phyloP scores from a whole-genome alignment of 1,140 invertebrate species.

The Rhopalosiphum maidis region DNA sequence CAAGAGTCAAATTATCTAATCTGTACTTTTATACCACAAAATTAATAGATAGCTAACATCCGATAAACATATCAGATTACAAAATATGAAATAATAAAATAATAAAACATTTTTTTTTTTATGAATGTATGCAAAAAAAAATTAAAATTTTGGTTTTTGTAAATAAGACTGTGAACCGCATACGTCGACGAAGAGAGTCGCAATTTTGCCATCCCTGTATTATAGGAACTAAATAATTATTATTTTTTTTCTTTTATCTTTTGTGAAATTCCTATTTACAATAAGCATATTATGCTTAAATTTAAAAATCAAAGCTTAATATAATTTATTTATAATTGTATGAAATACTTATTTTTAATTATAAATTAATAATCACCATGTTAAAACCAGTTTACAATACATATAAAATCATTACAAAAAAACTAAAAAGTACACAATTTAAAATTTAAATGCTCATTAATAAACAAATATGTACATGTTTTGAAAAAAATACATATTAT shows the following conservation, averaged over 20 bases:
- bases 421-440: background rate
- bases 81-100: too few species aligned
- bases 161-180: too few species aligned
- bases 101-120: too few species aligned
- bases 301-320: background rate
- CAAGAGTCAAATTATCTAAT: too few species aligned
- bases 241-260: background rate
- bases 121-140: too few species aligned
- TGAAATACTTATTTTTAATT: background rate
- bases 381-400: background rate
- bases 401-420: too few species aligned
- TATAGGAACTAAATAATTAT: background rate
- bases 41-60: too few species aligned
- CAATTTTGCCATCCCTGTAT: too few species aligned
- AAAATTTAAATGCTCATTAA: background rate
- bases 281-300: background rate
- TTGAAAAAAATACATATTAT: background rate
- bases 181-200: too few species aligned
- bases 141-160: too few species aligned
- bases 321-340: background rate
- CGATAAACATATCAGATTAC: too few species aligned
- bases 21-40: too few species aligned
- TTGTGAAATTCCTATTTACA: background rate
- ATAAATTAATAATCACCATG: background rate
- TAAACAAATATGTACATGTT: background rate